Percentiles rank a stretch among this genome's conserved stretches.
These are phyloP conservation scores for Malthinus flaveolus DNA, from an alignment of 2,888 invertebrate genomes.

Conservation along the genomic window DNA sequence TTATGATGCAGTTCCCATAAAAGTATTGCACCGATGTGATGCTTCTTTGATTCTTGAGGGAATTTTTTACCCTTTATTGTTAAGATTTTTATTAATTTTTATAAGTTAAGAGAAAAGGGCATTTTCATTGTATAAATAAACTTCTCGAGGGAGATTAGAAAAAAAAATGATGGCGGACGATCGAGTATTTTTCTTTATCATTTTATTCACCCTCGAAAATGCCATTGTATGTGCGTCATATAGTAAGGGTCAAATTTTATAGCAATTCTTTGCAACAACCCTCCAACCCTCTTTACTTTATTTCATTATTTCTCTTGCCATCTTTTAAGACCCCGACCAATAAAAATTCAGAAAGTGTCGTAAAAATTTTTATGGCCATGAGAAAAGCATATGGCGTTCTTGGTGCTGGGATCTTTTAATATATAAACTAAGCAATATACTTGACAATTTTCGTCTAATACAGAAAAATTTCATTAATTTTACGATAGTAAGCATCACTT, in stretches of 20 bases:
- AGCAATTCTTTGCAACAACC: conserved; percentile 17
- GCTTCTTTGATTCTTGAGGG: no score
- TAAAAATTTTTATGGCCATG: conserved; percentile 27
- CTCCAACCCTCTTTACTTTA: conserved; percentile 11
- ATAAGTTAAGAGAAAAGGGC: no score
- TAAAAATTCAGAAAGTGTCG: conserved; percentile 17
- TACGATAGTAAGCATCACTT: conserved; percentile 15
- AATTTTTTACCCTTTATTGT: no score
- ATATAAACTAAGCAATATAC: conserved; percentile 25
- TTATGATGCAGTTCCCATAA: no score
- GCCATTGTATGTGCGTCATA: conserved; percentile 19
- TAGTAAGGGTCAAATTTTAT: conserved; percentile 23
- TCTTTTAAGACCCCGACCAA: conserved; percentile 22
- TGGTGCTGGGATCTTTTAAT: conserved; percentile 22
- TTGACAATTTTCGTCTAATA: conserved; percentile 26
- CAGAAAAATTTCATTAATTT: conserved; percentile 28
- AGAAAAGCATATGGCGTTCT: conserved; percentile 33
- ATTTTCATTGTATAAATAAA: no score
- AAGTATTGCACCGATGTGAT: no score
- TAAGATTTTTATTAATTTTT: no score
- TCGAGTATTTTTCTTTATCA: conserved; percentile 1
- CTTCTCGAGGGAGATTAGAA: background rate
- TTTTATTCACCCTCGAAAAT: conserved; percentile 22
- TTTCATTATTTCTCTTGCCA: conserved; percentile 25
- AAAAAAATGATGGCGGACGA: background rate